Evolutionary conservation across 2,797 vertebrate genomes (phyloP).

Genomic region (Selene dorsalis): DNA sequence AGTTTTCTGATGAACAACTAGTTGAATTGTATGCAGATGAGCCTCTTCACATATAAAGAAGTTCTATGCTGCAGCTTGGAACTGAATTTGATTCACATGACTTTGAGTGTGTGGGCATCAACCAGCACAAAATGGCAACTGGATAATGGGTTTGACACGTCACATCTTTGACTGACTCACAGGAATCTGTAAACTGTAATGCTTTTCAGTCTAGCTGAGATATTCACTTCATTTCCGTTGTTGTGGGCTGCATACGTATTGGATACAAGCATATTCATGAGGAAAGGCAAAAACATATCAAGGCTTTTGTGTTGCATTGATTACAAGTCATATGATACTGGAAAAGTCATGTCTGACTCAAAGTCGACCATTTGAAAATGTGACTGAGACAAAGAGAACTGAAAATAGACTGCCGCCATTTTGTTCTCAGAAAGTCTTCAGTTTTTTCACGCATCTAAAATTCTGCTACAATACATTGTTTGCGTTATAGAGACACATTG

Average conservation of each 20-base stretch:
- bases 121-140: slow-evolving; percentile 30
- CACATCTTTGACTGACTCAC: slow-evolving; percentile 41
- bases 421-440: not conserved
- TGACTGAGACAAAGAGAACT: slow-evolving; percentile 1
- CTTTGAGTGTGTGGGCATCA: slow-evolving; percentile 51
- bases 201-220: slow-evolving; percentile 20
- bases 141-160: slow-evolving; percentile 28
- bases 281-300: not conserved
- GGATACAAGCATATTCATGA: slow-evolving; percentile 18
- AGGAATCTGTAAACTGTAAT: slow-evolving; percentile 2
- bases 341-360: slow-evolving; percentile 8
- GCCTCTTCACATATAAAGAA: slow-evolving; percentile 33
- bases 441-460: not conserved
- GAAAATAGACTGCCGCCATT: not conserved
- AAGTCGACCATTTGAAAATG: slow-evolving; percentile 1
- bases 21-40: slow-evolving; percentile 57
- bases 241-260: not conserved
- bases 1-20: slow-evolving; percentile 51
- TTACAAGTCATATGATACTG: slow-evolving; percentile 10
- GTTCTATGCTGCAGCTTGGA: slow-evolving; percentile 14
- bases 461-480: not conserved
- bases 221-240: slow-evolving; percentile 24
- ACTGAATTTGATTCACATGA: slow-evolving; percentile 61
- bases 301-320: slow-evolving; percentile 6
- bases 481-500: no score